Percentiles rank a stretch among this genome's conserved stretches.
phyloP scores from a whole-genome alignment of 2,797 vertebrate genomes.

The Falco cherrug region DNA sequence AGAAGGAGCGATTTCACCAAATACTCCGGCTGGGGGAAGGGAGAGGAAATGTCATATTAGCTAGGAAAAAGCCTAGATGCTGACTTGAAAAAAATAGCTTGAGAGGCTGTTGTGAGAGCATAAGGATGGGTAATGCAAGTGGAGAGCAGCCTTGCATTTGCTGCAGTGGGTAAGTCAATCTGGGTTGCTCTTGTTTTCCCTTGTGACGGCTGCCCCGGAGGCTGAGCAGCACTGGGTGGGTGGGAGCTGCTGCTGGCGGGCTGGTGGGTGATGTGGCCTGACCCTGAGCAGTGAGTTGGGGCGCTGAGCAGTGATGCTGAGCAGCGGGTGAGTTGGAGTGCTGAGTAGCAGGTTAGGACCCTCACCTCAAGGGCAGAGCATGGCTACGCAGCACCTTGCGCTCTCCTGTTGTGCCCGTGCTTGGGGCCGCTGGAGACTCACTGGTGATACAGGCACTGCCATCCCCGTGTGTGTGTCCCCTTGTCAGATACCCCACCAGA shows the following conservation, averaged over 20 bases:
- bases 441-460: accelerated
- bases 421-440: accelerated
- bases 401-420: accelerated
- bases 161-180: neutral
- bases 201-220: accelerated
- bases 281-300: neutral
- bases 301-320: too few species aligned
- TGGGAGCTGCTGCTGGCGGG: neutral
- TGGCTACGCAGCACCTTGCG: neutral
- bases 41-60: slow-evolving; percentile 24
- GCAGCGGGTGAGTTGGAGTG: neutral
- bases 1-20: neutral
- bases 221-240: neutral
- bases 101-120: neutral
- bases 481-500: neutral
- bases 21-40: neutral
- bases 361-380: neutral
- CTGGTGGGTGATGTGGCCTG: neutral
- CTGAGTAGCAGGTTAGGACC: too few species aligned
- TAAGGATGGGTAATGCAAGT: neutral
- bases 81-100: neutral
- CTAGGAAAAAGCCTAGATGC: neutral
- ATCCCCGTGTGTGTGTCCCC: neutral
- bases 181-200: neutral
- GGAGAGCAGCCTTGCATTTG: accelerated